Conservation (phyloP, 2,888 invertebrate genomes). For the Cristatella mucedo region DNA sequence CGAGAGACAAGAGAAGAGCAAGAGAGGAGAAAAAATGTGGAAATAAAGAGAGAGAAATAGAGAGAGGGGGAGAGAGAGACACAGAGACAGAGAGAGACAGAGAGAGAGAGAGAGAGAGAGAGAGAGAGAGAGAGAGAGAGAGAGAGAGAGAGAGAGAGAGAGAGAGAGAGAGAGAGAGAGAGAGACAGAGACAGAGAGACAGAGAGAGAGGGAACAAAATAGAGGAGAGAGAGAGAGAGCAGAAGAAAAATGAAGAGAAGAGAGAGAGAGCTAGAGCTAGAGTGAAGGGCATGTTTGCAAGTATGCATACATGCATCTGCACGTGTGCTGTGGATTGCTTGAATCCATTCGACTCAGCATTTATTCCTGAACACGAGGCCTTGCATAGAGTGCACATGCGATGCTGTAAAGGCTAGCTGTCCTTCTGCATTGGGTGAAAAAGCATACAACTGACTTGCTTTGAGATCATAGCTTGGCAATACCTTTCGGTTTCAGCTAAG, state of each 20-base stretch:
- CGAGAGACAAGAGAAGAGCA: background rate
- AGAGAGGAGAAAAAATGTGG: background rate
- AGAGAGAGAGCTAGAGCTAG: slow-evolving; percentile 24
- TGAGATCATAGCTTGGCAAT: no score
- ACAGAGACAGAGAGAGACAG: slow-evolving; percentile 22
- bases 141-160: slow-evolving; percentile 13
- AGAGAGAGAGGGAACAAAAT: slow-evolving; percentile 26
- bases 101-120: no score
- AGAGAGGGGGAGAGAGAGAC: slow-evolving; percentile 33
- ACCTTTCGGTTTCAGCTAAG: no score
- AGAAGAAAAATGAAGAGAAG: slow-evolving; percentile 25
- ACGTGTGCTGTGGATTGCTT: no score
- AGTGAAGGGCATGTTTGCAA: background rate
- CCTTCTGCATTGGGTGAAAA: no score
- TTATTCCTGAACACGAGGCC: no score
- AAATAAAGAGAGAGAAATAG: slow-evolving; percentile 59
- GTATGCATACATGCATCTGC: no score
- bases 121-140: no score
- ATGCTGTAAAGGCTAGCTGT: no score
- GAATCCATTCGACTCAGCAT: no score
- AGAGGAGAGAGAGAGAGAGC: slow-evolving; percentile 21
- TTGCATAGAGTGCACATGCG: no score
- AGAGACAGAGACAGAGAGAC: slow-evolving; percentile 18
- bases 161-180: slow-evolving; percentile 17
- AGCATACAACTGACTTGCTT: no score